A percentile compares a stretch with the other conserved stretches of the same genome.
Conservation (phyloP, 2,888 invertebrate genomes). For the Coleophora deauratella region DNA sequence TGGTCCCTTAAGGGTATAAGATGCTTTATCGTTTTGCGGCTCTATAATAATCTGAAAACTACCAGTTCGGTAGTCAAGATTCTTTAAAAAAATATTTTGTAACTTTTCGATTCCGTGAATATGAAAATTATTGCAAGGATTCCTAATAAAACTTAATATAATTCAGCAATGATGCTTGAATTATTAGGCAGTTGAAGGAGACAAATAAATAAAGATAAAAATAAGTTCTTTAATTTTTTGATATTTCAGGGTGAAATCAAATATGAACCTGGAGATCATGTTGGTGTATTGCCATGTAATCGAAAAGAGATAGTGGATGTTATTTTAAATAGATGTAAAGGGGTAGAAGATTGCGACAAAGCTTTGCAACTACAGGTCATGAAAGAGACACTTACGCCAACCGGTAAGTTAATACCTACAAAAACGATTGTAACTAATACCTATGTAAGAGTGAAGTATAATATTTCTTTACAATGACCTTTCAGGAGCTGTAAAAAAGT, state of each 20-base stretch:
- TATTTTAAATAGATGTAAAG: constrained; percentile 79
- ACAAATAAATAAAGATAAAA: neutral
- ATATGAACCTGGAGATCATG: constrained; percentile 94
- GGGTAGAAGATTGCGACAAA: constrained; percentile 78
- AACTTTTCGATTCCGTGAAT: no score
- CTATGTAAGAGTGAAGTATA: no score
- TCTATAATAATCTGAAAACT: no score
- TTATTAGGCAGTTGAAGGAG: no score
- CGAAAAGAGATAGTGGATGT: constrained; percentile 83
- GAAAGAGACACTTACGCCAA: constrained; percentile 88
- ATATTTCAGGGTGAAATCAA: constrained; percentile 62
- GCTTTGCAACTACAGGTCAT: constrained; percentile 84
- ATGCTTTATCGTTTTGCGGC: no score
- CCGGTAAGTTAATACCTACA: constrained; percentile 67
- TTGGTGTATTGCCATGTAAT: constrained; percentile 93
- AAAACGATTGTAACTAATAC: no score
- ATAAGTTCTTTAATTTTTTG: neutral
- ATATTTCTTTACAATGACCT: neutral
- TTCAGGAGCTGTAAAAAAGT: constrained; percentile 85
- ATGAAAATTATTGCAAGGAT: no score
- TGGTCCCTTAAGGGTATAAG: no score
- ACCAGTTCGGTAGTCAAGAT: no score
- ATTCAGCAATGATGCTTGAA: no score
- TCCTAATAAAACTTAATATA: no score
- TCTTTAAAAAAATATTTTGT: no score